A percentile compares a stretch with the other conserved stretches of the same genome.
Conservation (phyloP, 2,888 invertebrate species). For the Osmoderma eremita region DNA sequence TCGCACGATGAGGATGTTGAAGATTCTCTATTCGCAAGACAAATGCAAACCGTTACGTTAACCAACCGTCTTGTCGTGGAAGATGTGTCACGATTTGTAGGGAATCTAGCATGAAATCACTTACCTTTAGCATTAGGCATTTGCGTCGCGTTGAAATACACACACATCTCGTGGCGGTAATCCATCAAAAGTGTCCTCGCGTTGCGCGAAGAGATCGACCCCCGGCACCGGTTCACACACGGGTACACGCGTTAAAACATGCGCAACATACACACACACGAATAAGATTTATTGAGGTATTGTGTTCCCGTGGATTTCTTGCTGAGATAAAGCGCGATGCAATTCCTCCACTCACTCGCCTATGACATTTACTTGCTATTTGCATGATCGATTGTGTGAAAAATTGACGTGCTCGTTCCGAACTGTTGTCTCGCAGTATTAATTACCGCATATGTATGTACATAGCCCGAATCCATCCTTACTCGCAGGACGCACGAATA, state of each 20-base stretch:
- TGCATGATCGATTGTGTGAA: constrained; percentile 61
- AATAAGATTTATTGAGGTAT: constrained; percentile 61
- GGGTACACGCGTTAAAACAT: constrained; percentile 58
- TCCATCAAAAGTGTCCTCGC: constrained; percentile 61
- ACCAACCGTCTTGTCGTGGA: constrained; percentile 10
- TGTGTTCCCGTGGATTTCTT: constrained; percentile 51
- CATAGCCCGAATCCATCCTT: constrained; percentile 6
- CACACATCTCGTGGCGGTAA: constrained; percentile 51
- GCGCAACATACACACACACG: constrained; percentile 56
- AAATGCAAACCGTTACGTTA: constrained; percentile 16
- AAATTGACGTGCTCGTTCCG: constrained; percentile 29
- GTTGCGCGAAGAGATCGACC: constrained; percentile 57
- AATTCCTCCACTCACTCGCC: constrained; percentile 42
- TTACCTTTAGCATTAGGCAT: constrained; percentile 42
- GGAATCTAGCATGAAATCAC: constrained; percentile 41
- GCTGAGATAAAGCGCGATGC: constrained; percentile 25
- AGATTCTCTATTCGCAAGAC: background rate
- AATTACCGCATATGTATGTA: constrained; percentile 32
- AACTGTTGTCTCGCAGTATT: constrained; percentile 25
- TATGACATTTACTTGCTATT: constrained; percentile 56
- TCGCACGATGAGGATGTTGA: no score
- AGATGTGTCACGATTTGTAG: constrained; percentile 34
- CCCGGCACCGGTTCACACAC: constrained; percentile 37
- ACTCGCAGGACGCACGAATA: background rate
- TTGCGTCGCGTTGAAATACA: constrained; percentile 41